Percentiles rank a stretch among this genome's conserved stretches.
Evolutionary conservation across 2,797 vertebrate genomes (phyloP).

Genomic region (Anabas testudineus): DNA sequence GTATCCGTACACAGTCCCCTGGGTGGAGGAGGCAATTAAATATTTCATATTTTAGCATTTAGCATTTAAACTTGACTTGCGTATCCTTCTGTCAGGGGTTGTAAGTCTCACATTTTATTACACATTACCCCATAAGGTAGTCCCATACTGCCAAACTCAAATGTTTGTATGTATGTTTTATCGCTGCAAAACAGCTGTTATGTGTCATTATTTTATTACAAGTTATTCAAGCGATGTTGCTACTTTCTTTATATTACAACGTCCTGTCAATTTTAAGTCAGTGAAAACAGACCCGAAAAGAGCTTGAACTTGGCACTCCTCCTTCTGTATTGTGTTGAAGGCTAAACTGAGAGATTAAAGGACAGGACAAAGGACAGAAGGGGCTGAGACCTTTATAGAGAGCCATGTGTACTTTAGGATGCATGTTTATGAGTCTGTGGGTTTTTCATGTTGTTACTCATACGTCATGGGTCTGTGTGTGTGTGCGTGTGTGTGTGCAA

Average conservation of each 20-base stretch:
- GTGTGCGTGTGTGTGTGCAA: slow-evolving; percentile 38
- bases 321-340: slow-evolving; percentile 44
- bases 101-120: too few relatives aligned
- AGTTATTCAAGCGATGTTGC: not conserved
- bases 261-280: slow-evolving; percentile 17
- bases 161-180: too few relatives aligned
- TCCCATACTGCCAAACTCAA: too few relatives aligned
- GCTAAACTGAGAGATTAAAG: slow-evolving; percentile 47
- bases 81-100: too few relatives aligned
- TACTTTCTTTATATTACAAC: slow-evolving; percentile 20
- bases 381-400: slow-evolving; percentile 44
- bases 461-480: slow-evolving; percentile 20
- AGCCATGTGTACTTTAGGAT: slow-evolving; percentile 37
- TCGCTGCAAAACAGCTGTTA: too few relatives aligned
- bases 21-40: too few relatives aligned
- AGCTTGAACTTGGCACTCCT: slow-evolving; percentile 46
- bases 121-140: too few relatives aligned
- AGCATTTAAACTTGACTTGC: too few relatives aligned
- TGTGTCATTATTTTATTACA: too few relatives aligned
- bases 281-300: slow-evolving; percentile 17
- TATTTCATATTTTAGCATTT: too few relatives aligned
- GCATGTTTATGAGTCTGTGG: slow-evolving; percentile 42
- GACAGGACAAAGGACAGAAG: slow-evolving; percentile 56
- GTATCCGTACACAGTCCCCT: too few relatives aligned
- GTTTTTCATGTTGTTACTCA: slow-evolving; percentile 32